Conservation (phyloP, 1,140 invertebrate species). For the Drosophila asahinai region DNA sequence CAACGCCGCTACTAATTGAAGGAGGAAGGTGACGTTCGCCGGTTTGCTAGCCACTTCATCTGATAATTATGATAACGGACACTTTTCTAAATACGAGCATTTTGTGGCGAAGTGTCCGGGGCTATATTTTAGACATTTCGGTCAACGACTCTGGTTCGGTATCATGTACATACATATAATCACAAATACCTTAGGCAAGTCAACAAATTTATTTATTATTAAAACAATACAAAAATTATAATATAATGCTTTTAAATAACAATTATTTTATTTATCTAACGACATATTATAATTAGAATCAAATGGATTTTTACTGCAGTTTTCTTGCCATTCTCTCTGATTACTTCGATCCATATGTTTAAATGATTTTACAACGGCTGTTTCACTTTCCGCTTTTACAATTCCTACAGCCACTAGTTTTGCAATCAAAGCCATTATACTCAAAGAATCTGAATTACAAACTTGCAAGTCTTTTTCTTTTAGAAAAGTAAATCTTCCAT, state of each 20-base stretch:
- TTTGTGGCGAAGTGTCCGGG: no score
- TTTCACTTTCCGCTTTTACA: constrained; percentile 7
- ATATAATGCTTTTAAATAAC: not conserved
- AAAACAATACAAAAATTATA: not conserved
- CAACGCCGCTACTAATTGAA: no score
- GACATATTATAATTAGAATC: constrained; percentile 5
- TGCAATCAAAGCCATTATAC: constrained; percentile 41
- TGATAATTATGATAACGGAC: no score
- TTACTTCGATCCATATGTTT: not conserved
- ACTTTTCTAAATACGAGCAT: no score
- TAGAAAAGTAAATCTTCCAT: constrained; percentile 1
- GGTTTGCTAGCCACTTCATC: no score
- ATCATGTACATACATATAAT: no score
- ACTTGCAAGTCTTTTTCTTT: not conserved
- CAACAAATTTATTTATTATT: not conserved
- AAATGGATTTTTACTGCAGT: constrained; percentile 2
- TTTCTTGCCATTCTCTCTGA: not conserved
- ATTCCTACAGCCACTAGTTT: constrained; percentile 37
- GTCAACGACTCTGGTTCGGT: no score
- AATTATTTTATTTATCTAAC: not conserved
- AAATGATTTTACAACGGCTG: not conserved
- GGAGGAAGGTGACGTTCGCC: no score
- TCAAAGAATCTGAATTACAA: not conserved
- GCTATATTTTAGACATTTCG: no score
- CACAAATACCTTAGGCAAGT: no score